Conservation (phyloP, 2,888 invertebrate species). For the Trachelus stipa region DNA sequence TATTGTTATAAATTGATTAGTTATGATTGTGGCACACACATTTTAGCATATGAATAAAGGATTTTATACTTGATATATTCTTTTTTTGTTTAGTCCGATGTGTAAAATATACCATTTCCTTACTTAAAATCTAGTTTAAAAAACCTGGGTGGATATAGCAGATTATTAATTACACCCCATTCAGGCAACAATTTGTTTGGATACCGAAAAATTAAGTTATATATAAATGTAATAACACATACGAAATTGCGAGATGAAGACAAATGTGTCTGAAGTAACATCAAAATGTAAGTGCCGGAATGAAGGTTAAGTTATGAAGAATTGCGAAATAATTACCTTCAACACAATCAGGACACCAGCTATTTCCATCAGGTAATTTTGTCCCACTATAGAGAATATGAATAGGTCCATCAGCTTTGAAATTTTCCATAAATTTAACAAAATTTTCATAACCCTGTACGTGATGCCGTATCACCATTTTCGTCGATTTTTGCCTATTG, state of each 20-base stretch:
- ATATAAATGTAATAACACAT: background rate
- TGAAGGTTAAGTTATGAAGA: conserved; percentile 12
- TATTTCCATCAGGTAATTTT: conserved; percentile 75
- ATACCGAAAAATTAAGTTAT: background rate
- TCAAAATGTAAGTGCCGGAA: background rate
- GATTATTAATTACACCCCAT: background rate
- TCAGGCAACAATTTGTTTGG: background rate
- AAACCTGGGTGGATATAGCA: background rate
- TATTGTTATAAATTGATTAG: background rate
- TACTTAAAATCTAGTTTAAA: background rate
- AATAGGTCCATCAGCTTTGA: conserved; percentile 66
- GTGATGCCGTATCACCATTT: conserved; percentile 68
- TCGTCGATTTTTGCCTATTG: conserved; percentile 27
- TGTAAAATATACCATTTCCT: background rate
- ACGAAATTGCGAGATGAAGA: background rate
- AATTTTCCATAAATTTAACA: conserved; percentile 69
- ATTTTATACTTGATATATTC: background rate
- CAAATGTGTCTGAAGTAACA: background rate
- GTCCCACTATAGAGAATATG: conserved; percentile 77
- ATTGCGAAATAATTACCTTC: conserved; percentile 71
- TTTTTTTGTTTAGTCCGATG: background rate
- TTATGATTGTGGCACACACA: background rate
- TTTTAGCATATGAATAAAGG: too few relatives aligned
- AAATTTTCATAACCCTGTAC: conserved; percentile 76
- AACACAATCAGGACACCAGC: conserved; percentile 93